Evolutionary conservation across 2,113 vertebrate species (phyloP).

Genomic region (Corydoras sp.): DNA sequence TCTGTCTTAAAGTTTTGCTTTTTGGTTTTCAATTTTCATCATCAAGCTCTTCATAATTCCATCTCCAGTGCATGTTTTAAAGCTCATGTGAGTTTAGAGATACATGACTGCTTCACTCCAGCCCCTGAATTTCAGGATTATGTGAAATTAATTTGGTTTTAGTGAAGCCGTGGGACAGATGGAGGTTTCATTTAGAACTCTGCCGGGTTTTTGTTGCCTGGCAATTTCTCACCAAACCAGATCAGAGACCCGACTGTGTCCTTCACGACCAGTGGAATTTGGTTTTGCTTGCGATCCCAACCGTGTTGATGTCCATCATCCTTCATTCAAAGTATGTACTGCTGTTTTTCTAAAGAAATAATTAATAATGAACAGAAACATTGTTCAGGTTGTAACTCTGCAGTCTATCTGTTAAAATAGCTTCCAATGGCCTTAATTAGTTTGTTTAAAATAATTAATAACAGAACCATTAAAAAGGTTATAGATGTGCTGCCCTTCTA

Average conservation of each 20-base stretch:
- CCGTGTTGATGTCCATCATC: constrained; percentile 47
- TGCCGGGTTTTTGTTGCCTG: constrained; percentile 61
- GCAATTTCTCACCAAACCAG: constrained; percentile 62
- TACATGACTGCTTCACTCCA: constrained; percentile 45
- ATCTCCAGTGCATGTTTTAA: constrained; percentile 17
- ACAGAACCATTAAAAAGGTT: too few relatives aligned
- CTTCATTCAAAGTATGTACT: constrained; percentile 16
- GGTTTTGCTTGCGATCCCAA: constrained; percentile 48
- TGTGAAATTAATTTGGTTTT: constrained; percentile 67
- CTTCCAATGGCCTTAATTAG: too few relatives aligned
- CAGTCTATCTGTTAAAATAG: too few relatives aligned
- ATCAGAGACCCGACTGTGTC: constrained; percentile 66
- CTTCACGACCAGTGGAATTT: constrained; percentile 63
- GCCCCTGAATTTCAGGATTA: constrained; percentile 58
- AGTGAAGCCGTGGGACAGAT: constrained; percentile 55
- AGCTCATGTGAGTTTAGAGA: constrained; percentile 11
- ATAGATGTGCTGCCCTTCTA: too few relatives aligned
- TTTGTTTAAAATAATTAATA: too few relatives aligned
- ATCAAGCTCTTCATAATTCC: too few relatives aligned
- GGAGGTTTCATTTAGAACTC: constrained; percentile 62
- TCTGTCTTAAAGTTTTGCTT: too few relatives aligned
- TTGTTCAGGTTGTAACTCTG: not conserved
- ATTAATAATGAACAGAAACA: not conserved
- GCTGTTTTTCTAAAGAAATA: not conserved
- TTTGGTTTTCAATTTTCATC: too few relatives aligned